phyloP scores from a whole-genome alignment of 2,888 invertebrate genomes.

The Adineta ricciae region DNA sequence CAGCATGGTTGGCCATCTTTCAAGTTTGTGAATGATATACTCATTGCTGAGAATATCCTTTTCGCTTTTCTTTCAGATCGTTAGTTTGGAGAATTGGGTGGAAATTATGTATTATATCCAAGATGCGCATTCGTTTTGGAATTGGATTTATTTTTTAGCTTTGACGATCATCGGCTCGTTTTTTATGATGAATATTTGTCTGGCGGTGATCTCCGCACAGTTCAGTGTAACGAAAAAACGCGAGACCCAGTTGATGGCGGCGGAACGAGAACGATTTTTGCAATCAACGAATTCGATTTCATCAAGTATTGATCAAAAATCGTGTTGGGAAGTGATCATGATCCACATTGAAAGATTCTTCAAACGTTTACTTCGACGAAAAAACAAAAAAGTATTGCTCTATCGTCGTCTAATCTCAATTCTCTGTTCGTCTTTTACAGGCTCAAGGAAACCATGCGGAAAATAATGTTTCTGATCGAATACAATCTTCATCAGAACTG shows the following conservation, averaged over 20 bases:
- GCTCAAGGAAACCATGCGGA: too few species aligned
- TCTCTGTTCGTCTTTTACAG: too few species aligned
- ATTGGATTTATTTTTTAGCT: conserved; percentile 98
- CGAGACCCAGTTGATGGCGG: conserved; percentile 95
- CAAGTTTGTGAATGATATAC: too few species aligned
- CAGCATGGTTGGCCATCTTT: conserved; percentile 99
- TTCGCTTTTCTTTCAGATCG: conserved; percentile 65
- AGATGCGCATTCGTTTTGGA: conserved; percentile 99
- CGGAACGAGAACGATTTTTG: conserved; percentile 88
- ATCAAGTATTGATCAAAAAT: conserved; percentile 68
- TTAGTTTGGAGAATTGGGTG: conserved; percentile 98
- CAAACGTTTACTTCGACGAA: conserved; percentile 56
- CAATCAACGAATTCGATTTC: conserved; percentile 89
- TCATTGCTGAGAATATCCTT: too few species aligned
- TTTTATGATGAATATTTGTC: conserved; percentile 99
- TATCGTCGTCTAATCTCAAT: too few species aligned
- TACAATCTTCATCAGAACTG: too few species aligned
- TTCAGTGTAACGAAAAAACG: conserved; percentile 98
- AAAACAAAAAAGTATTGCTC: too few species aligned
- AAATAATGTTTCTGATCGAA: too few species aligned
- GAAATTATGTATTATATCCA: conserved; percentile 99
- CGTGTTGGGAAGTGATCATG: conserved; percentile 93
- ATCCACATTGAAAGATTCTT: conserved; percentile 84
- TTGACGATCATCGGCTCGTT: conserved; percentile 86
- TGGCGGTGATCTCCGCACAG: conserved; percentile 98